Conservation (phyloP, 92 coral and sea anemone species). For the Pocillopora grandis region DNA sequence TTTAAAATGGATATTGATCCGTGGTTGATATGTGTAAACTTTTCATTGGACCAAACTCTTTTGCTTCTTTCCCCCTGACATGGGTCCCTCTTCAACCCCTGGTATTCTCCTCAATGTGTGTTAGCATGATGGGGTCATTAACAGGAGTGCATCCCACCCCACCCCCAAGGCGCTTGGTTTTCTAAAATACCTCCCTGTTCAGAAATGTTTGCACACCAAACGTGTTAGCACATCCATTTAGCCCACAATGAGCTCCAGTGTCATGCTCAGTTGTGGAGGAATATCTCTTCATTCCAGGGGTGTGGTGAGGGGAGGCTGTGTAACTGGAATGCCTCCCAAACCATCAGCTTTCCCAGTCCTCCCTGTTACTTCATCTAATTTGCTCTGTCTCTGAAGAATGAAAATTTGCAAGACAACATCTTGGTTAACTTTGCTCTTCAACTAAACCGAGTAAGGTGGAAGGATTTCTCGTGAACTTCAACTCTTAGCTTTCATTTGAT, state of each 20-base stretch:
- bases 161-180: too few relatives aligned
- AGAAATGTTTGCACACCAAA: not conserved
- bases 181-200: not conserved
- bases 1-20: too few relatives aligned
- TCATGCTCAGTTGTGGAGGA: conserved; percentile 95
- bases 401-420: not conserved
- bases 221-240: conserved; percentile 65
- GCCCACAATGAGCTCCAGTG: conserved; percentile 88
- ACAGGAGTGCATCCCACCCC: too few relatives aligned
- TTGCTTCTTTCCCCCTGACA: too few relatives aligned
- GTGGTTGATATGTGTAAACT: too few relatives aligned
- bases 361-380: conserved; percentile 85
- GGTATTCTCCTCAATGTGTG: too few relatives aligned
- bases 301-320: conserved; percentile 80
- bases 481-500: too few relatives aligned
- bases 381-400: conserved; percentile 72
- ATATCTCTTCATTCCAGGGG: conserved; percentile 97
- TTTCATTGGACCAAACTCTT: too few relatives aligned
- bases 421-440: not conserved
- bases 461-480: too few relatives aligned
- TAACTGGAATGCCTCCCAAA: conserved; percentile 58
- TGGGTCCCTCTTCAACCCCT: too few relatives aligned
- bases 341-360: conserved; percentile 58
- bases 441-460: too few relatives aligned
- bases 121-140: too few relatives aligned